Conservation (phyloP, 1,140 invertebrate species). For the Orius insidiosus region DNA sequence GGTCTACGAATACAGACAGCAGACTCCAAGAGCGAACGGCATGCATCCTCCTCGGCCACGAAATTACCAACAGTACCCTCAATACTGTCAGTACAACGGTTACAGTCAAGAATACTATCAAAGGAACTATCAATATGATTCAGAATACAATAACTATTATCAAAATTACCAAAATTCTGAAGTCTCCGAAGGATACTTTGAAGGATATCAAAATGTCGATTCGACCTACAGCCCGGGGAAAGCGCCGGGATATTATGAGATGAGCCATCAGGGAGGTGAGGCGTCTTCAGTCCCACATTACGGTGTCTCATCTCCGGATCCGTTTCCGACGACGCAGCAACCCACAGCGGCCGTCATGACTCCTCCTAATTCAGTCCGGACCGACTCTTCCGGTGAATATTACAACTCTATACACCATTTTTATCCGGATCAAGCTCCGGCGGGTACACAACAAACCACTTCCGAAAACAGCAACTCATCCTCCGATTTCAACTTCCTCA, state of each 20-base stretch:
- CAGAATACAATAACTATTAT: slow-evolving; percentile 13
- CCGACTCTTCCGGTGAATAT: slow-evolving; percentile 35
- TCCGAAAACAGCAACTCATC: slow-evolving; percentile 73
- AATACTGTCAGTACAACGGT: slow-evolving; percentile 24
- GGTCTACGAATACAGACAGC: slow-evolving; percentile 24
- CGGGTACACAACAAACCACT: slow-evolving; percentile 21
- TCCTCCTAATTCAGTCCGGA: slow-evolving; percentile 35
- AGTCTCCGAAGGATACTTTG: slow-evolving; percentile 19
- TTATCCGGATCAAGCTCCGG: slow-evolving; percentile 34
- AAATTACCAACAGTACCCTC: slow-evolving; percentile 12
- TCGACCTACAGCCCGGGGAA: slow-evolving; percentile 7
- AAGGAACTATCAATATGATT: slow-evolving; percentile 17
- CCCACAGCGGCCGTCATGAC: slow-evolving; percentile 34
- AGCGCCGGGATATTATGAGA: slow-evolving; percentile 27
- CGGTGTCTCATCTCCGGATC: slow-evolving; percentile 19
- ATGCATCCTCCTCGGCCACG: slow-evolving; percentile 19
- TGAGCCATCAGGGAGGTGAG: slow-evolving; percentile 30
- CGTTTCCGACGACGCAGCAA: slow-evolving; percentile 23
- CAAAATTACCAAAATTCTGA: slow-evolving; percentile 22
- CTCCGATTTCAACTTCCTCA: slow-evolving; percentile 80
- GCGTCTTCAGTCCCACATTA: slow-evolving; percentile 31
- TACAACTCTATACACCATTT: slow-evolving; percentile 51
- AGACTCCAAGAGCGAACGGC: slow-evolving; percentile 21
- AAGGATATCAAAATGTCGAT: slow-evolving; percentile 22
- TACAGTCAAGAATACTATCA: slow-evolving; percentile 18